Base-by-base conservation (phyloP, 2,888 invertebrate species). In the Philereme transversata region DNA sequence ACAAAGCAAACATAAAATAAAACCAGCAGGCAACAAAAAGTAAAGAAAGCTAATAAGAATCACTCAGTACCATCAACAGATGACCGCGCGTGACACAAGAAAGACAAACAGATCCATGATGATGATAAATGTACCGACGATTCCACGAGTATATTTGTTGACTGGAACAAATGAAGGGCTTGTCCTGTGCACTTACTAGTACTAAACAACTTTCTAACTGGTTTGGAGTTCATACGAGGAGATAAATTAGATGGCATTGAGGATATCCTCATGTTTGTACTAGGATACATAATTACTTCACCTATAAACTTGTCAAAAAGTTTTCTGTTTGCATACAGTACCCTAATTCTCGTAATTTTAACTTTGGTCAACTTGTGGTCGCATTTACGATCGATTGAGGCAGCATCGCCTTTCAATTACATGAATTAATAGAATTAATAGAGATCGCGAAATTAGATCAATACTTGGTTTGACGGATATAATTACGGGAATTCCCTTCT, bases 201-300 rank as follows among this genome's bases (percentile, higher is more conserved):
- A 60, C 64, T 65, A 68, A 63, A 68, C 70, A 70, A 64, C 70
- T 70, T 68, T 70, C 70, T 68, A 70, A 65, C 68, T 58, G 33
- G 63, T 57, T 60, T 48, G 48, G 41, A 60, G 60, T 59, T 57
- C 62, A 55, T 62, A 58, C 51, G 53, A 63, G 53, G 56, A 62
- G 50, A 57, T 66, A 62, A 51, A 64, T 61, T 57, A 61, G 53
- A 61, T 61, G 53, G 10, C 41, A 46, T 36, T 49, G 33, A 45
- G 44, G 36, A 57, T 48, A 62, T 50, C 41, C 41, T 50, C 53
- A 57, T 57, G 7, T n/a, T 51, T 36, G 38, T 36, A 48, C 11
- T 48, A 47, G 43, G 36, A 36, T 38, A n/a, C 22, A 58, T 44
- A 40, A 46, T 56, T 50, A 48, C 40, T 10, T 55, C 9, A 10